A percentile compares a stretch with the other conserved stretches of the same genome.
phyloP scores from a whole-genome alignment of 2,797 vertebrate species.

The Emydoidea blandingii region DNA sequence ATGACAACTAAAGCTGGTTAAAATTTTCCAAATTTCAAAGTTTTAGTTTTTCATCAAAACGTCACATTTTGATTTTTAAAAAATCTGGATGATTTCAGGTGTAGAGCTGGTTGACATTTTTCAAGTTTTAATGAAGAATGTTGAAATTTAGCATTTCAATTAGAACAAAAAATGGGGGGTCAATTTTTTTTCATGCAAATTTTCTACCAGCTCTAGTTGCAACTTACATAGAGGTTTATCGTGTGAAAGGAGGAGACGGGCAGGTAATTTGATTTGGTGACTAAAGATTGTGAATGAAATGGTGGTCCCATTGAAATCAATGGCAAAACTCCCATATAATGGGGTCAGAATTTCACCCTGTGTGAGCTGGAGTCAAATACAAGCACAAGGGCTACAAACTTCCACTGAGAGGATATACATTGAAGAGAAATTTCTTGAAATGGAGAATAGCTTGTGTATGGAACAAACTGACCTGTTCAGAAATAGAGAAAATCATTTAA shows the following conservation, averaged over 20 bases:
- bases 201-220: neutral
- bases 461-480: neutral
- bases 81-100: too few species aligned
- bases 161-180: neutral
- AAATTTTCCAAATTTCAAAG: neutral
- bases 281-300: neutral
- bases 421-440: neutral
- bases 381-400: neutral
- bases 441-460: neutral
- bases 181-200: neutral
- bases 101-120: neutral
- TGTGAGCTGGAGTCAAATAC: neutral
- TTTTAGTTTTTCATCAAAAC: neutral
- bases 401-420: too few species aligned
- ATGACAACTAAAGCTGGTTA: neutral
- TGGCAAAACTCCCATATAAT: neutral
- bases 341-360: neutral
- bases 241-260: neutral
- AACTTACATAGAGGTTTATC: neutral
- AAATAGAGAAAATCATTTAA: neutral
- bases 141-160: neutral
- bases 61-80: neutral
- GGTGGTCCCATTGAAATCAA: neutral
- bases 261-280: neutral
- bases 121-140: neutral